Evolutionary conservation across 2,888 invertebrate species (phyloP).

Genomic region (Pachymerium ferrugineum): DNA sequence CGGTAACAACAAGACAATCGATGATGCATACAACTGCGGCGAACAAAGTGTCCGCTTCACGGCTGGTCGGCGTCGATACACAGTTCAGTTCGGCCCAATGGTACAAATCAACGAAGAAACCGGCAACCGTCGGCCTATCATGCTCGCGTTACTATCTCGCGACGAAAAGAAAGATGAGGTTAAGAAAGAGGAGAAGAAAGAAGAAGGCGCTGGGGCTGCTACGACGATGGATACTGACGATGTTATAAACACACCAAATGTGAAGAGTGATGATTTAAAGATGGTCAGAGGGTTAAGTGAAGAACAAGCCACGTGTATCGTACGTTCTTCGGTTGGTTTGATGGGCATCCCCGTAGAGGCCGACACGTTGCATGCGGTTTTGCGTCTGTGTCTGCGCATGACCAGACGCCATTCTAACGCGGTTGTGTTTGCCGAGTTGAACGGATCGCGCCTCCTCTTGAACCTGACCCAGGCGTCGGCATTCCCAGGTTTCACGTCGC

Average conservation of each 20-base stretch:
- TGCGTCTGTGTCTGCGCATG: slow-evolving; percentile 66
- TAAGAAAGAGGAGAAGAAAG: slow-evolving; percentile 41
- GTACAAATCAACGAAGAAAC: slow-evolving; percentile 74
- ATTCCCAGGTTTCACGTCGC: slow-evolving; percentile 67
- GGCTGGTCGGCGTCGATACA: slow-evolving; percentile 67
- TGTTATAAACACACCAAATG: not conserved
- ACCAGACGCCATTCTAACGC: slow-evolving; percentile 69
- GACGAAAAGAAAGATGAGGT: slow-evolving; percentile 39
- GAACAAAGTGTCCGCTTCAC: slow-evolving; percentile 64
- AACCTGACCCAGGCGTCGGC: slow-evolving; percentile 64
- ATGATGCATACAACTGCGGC: slow-evolving; percentile 69
- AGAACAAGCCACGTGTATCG: slow-evolving; percentile 43
- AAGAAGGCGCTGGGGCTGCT: slow-evolving; percentile 29
- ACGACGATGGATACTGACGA: slow-evolving; percentile 34
- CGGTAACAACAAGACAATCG: slow-evolving; percentile 66
- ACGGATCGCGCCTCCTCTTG: slow-evolving; percentile 67
- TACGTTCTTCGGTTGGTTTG: slow-evolving; percentile 59
- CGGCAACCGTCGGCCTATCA: slow-evolving; percentile 71
- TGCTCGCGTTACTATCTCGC: slow-evolving; percentile 53
- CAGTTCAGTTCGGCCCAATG: slow-evolving; percentile 72
- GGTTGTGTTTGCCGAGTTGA: slow-evolving; percentile 63
- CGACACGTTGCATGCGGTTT: slow-evolving; percentile 68
- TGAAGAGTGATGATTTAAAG: slow-evolving; percentile 37
- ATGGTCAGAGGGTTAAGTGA: slow-evolving; percentile 42
- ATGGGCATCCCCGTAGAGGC: slow-evolving; percentile 65